Base-by-base conservation (phyloP, 1,140 invertebrate genomes). In the Trichonephila clavata region DNA sequence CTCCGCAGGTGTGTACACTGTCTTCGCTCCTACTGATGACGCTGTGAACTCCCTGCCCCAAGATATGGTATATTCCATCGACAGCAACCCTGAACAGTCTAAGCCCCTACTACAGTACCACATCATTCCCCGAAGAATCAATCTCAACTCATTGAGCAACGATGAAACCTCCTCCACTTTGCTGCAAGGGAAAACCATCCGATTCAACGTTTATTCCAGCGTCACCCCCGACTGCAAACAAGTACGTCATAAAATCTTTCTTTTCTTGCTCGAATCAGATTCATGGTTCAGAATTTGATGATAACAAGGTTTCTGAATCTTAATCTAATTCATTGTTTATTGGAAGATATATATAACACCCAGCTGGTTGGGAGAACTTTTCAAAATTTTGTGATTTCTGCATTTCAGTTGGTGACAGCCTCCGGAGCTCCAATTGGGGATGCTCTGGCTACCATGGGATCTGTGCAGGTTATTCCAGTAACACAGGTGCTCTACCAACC, bases 21-120 rank as follows among this genome's bases (percentile, higher is more conserved):
- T 96, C 20, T 96, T 97, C 77, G 96, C 96, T 3, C 96, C 96
- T 4, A 96, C 95, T 8, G 96, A 97, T 93, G 94, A 95, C 21
- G 96, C 96, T 32, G 96, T 96, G 94, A 94, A 94, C 18, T 95
- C 95, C 68, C 57, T 96, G 18, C 95, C 95, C 20, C 90, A 94
- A 63, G 81, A 93, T 59, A 94, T 94, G 92, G 20, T 81, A 4
- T 59, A 80, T 13, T 77, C 83, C 39, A 89, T 95, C 24, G 91
- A 94, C 21, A 68, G 83, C 59, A 94, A 95, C 90, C 92, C 93
- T 1, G 80, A 94, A 14, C 94, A 95, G 21, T 92, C 96, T 20
- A 94, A 94, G 14, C 94, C 94, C 27, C 94, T 96, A 2, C 91
- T 96, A 0, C 95, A 95, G 32, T 96, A 96, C 93, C 96, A 96